These are phyloP conservation scores for Bos indicus DNA, from an alignment of 2,113 vertebrate genomes.

Conservation along the genomic window DNA sequence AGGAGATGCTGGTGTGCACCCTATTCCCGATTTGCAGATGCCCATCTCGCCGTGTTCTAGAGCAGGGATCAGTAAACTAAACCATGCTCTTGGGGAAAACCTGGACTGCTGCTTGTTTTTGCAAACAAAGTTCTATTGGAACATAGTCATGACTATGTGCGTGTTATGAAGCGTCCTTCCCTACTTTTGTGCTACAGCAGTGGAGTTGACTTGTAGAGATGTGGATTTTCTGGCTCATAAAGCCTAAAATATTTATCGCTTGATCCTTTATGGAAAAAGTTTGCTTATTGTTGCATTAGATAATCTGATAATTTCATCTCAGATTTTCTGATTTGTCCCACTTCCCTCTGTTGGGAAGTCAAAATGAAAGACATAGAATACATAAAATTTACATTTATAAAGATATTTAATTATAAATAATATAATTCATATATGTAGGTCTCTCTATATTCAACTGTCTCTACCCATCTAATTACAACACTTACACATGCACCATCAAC, in stretches of 20 bases:
- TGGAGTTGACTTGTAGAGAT: neutral
- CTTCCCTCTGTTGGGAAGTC: neutral
- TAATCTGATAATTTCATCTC: neutral
- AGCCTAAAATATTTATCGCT: neutral
- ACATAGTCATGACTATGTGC: neutral
- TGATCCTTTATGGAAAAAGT: neutral
- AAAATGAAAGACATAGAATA: neutral
- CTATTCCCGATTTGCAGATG: neutral
- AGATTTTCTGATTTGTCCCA: neutral
- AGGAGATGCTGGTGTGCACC: neutral
- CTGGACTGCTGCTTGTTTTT: neutral
- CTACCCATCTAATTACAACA: neutral
- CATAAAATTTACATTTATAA: neutral
- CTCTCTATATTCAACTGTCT: neutral
- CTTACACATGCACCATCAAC: neutral
- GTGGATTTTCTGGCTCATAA: neutral
- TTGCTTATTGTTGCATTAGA: neutral
- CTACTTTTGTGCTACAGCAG: neutral
- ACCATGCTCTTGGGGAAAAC: neutral
- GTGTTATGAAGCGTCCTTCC: neutral
- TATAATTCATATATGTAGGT: neutral
- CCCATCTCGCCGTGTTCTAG: neutral
- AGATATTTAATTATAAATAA: neutral
- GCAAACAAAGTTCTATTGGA: neutral
- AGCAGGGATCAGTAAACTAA: neutral